Evolutionary conservation across 2,797 vertebrate species (phyloP).

Genomic region (Florisuga fusca): DNA sequence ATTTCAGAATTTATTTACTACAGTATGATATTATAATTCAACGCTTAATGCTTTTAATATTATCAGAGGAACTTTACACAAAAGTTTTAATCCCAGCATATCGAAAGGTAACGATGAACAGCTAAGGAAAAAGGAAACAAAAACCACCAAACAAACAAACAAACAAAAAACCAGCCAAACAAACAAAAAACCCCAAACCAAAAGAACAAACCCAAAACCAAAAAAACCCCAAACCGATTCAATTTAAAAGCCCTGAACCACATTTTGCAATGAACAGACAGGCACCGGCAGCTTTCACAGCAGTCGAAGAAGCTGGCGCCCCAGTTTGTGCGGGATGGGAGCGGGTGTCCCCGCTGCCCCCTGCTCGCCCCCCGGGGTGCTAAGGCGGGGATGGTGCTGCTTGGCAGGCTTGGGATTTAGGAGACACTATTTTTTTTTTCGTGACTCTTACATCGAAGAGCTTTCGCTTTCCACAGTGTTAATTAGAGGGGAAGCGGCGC

Average conservation of each 20-base stretch:
- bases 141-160: too few relatives aligned
- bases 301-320: background rate
- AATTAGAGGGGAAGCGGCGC: background rate
- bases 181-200: background rate
- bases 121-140: background rate
- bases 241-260: constrained; percentile 49
- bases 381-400: background rate
- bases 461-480: background rate
- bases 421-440: background rate
- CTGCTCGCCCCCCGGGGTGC: background rate
- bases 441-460: background rate
- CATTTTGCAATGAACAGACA: background rate
- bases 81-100: constrained; percentile 72
- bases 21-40: constrained; percentile 32
- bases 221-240: background rate
- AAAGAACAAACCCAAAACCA: background rate
- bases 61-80: constrained; percentile 67
- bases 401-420: background rate
- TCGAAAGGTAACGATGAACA: constrained; percentile 47
- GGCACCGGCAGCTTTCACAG: background rate
- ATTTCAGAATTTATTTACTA: constrained; percentile 40
- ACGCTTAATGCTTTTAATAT: constrained; percentile 28
- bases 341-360: background rate
- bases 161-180: background rate
- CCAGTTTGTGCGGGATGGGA: background rate